Evolutionary conservation across 2,797 vertebrate genomes (phyloP).

Genomic region (Xerus rutilus): DNA sequence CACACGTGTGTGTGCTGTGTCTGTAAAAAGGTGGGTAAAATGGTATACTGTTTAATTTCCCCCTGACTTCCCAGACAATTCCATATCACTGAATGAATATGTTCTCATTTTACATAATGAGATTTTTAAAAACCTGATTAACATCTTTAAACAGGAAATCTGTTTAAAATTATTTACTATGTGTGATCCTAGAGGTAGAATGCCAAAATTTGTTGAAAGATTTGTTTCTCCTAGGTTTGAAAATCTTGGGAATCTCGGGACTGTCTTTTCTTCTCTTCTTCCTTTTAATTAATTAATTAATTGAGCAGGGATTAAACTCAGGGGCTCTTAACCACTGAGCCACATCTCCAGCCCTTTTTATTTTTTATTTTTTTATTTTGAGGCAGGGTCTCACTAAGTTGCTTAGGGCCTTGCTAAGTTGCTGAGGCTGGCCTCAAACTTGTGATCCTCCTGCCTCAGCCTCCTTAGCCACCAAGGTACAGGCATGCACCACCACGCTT

Average conservation of each 20-base stretch:
- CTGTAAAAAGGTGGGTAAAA: neutral
- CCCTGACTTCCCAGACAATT: conserved; percentile 79
- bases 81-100: conserved; percentile 77
- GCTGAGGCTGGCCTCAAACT: too few relatives aligned
- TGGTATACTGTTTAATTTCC: conserved; percentile 80
- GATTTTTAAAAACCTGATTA: conserved; percentile 76
- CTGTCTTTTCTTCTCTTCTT: neutral
- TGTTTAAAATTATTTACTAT: conserved; percentile 33
- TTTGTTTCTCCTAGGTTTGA: conserved; percentile 62
- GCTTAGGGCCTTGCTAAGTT: too few relatives aligned
- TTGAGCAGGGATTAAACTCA: too few relatives aligned
- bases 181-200: conserved; percentile 63
- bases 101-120: conserved; percentile 79
- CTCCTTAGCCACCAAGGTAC: too few relatives aligned
- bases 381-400: too few relatives aligned
- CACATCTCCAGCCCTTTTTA: too few relatives aligned
- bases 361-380: too few relatives aligned
- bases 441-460: too few relatives aligned
- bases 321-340: too few relatives aligned
- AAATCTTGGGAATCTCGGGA: conserved; percentile 82
- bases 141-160: conserved; percentile 77
- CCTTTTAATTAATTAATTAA: neutral
- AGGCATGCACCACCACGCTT: too few relatives aligned
- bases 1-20: neutral
- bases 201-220: too few relatives aligned